These are phyloP conservation scores for Actinia tenebrosa DNA, from an alignment of 64 coral and sea anemone species.

Conservation along the genomic window DNA sequence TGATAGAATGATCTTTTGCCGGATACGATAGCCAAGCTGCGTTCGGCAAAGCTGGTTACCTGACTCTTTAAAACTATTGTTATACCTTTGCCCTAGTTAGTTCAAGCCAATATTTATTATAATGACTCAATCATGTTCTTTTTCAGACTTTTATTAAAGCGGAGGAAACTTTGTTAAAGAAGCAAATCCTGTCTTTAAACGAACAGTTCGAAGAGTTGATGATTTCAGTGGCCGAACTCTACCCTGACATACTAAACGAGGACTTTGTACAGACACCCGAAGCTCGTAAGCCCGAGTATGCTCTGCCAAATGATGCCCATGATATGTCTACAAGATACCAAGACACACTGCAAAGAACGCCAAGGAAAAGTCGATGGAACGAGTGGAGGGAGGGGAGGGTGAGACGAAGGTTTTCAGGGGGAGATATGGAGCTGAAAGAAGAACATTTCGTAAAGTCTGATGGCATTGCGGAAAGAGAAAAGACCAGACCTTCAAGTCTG, in stretches of 20 bases:
- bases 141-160: conserved; percentile 28
- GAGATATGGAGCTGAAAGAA: background rate
- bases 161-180: conserved; percentile 33
- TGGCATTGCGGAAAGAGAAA: background rate
- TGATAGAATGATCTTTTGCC: no score
- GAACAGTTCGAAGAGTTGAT: conserved; percentile 34
- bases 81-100: no score
- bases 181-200: conserved; percentile 31
- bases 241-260: conserved; percentile 45
- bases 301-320: background rate
- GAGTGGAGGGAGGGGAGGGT: background rate
- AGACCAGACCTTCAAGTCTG: conserved; percentile 3
- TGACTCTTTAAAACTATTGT: no score
- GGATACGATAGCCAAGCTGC: no score
- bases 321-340: background rate
- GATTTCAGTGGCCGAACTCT: conserved; percentile 43
- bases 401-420: background rate
- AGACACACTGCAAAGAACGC: background rate
- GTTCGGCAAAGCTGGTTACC: no score
- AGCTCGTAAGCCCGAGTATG: background rate
- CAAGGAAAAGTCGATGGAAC: conserved; percentile 13
- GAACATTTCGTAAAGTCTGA: background rate
- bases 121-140: background rate
- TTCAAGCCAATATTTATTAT: no score
- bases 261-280: conserved; percentile 17